A percentile compares a stretch with the other conserved stretches of the same genome.
These are phyloP conservation scores for Mythimna impura DNA, from an alignment of 2,888 invertebrate genomes.

Conservation along the genomic window DNA sequence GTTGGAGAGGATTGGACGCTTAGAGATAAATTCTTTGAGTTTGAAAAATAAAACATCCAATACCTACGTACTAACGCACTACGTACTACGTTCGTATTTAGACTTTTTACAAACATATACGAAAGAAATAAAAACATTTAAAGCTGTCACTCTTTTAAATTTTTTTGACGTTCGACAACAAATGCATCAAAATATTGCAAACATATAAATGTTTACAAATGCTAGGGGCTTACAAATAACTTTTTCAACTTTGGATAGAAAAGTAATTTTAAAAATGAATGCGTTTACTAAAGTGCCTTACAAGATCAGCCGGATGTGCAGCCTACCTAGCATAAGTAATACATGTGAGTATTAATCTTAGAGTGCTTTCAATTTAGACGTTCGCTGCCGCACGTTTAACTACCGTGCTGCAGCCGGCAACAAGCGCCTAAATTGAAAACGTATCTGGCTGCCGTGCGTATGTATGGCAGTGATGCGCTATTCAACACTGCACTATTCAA, in stretches of 20 bases:
- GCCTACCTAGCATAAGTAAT: neutral
- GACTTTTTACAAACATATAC: neutral
- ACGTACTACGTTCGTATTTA: too few relatives aligned
- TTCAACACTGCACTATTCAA: too few relatives aligned
- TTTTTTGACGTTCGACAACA: conserved; percentile 3
- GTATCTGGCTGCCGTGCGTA: too few relatives aligned
- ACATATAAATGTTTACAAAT: neutral
- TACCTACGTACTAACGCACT: too few relatives aligned
- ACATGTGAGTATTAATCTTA: conserved; percentile 1
- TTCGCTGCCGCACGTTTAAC: too few relatives aligned
- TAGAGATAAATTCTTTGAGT: too few relatives aligned
- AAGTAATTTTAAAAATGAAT: conserved; percentile 30
- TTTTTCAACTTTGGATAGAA: neutral
- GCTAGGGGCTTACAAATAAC: neutral
- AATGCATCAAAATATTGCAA: neutral
- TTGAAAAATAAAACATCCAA: too few relatives aligned
- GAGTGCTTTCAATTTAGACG: too few relatives aligned
- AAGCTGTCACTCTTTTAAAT: conserved; percentile 4
- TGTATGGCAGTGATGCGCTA: too few relatives aligned
- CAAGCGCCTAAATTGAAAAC: too few relatives aligned
- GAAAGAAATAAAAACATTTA: neutral
- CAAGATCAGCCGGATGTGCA: neutral
- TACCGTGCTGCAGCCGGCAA: too few relatives aligned
- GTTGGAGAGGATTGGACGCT: too few relatives aligned
- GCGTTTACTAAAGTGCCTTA: conserved; percentile 7